Percentiles rank a stretch among this genome's conserved stretches.
Conservation (phyloP, 2,888 invertebrate genomes). For the Polymixis lichenea region DNA sequence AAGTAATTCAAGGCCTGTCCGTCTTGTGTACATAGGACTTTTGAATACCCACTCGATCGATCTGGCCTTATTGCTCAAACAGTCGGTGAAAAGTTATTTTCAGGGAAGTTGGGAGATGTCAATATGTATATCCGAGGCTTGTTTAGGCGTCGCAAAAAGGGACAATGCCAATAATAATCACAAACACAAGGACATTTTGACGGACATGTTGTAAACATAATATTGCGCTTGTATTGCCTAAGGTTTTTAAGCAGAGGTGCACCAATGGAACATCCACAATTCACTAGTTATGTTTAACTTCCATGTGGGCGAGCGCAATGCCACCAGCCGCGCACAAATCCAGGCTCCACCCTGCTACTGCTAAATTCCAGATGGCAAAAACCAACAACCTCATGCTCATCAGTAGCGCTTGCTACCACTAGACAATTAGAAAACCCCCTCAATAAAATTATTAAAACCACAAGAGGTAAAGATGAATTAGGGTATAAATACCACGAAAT, state of each 20-base stretch:
- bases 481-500: too few species aligned
- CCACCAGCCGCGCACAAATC: not conserved
- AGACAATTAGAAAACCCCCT: too few species aligned
- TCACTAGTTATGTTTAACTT: not conserved
- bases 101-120: not conserved
- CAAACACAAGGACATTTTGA: too few species aligned
- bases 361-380: not conserved
- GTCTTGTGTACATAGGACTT: constrained; percentile 19
- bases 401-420: not conserved
- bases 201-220: not conserved
- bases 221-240: not conserved
- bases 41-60: not conserved
- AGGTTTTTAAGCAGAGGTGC: too few species aligned
- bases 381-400: not conserved
- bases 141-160: constrained; percentile 13
- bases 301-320: not conserved
- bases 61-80: constrained; percentile 31
- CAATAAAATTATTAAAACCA: too few species aligned
- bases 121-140: constrained; percentile 17
- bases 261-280: not conserved
- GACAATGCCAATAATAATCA: not conserved
- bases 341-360: not conserved
- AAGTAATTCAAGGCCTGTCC: not conserved
- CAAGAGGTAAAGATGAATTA: too few species aligned
- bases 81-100: constrained; percentile 23